phyloP scores from a whole-genome alignment of 2,797 vertebrate genomes.

The Xenentodon cancila region DNA sequence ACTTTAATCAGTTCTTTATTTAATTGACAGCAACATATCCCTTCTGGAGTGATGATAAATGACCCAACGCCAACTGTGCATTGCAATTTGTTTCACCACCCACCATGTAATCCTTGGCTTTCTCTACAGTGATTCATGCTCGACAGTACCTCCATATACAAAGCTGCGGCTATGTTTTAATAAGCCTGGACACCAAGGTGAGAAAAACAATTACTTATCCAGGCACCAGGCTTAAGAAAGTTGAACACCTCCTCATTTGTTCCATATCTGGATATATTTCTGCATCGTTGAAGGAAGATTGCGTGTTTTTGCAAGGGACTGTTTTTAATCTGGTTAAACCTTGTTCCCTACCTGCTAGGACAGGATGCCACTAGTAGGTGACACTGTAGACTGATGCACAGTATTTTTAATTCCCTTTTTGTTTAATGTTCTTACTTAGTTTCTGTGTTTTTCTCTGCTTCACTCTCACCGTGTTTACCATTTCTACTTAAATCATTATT shows the following conservation, averaged over 20 bases:
- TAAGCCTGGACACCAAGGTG: constrained; percentile 43
- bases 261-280: constrained; percentile 16
- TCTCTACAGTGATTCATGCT: constrained; percentile 27
- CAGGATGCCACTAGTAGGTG: constrained; percentile 45
- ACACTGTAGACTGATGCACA: constrained; percentile 28
- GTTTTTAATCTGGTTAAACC: constrained; percentile 5
- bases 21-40: constrained; percentile 10
- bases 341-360: constrained; percentile 4
- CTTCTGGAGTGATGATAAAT: not conserved
- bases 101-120: not conserved
- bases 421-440: not conserved
- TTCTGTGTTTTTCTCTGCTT: constrained; percentile 9
- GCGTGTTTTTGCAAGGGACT: not conserved
- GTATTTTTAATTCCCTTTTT: constrained; percentile 8
- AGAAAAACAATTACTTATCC: constrained; percentile 38
- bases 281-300: not conserved
- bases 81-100: constrained; percentile 1
- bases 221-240: constrained; percentile 18
- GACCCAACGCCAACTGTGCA: constrained; percentile 7
- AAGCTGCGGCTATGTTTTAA: constrained; percentile 37
- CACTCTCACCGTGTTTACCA: not conserved
- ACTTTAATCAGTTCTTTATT: constrained; percentile 9
- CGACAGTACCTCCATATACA: constrained; percentile 7
- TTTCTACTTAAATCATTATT: not conserved
- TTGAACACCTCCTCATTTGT: constrained; percentile 27